Base-by-base conservation (phyloP, 2,797 vertebrate genomes). In the Artibeus lituratus region DNA sequence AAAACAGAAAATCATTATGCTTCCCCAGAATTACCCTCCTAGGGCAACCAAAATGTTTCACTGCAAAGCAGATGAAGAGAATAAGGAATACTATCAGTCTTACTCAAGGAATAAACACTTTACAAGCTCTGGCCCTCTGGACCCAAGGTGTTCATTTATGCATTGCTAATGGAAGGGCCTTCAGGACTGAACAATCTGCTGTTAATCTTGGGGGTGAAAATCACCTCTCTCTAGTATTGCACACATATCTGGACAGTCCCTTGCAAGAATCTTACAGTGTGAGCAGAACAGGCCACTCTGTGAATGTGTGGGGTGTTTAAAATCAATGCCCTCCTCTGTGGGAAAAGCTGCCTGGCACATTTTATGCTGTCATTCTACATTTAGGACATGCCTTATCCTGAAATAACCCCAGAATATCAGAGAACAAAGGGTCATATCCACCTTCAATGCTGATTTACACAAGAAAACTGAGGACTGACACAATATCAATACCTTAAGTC, bases 71-170 rank as follows among this genome's bases (percentile, higher is more conserved):
- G 65, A 96, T 51, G n/a, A 81, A 91, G 70, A 91, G 11, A 82
- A 90, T 24, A 93, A 90, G n/a, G 82, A 62, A 22, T 32, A 57
- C 73, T 57, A 92, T 90, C 32, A 49, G 83, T 94, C 81, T 19
- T 74, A 4, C 72, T 84, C 65, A 57, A 91, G 72, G 57, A 93
- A 87, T 85, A 35, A 96, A 93, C 47, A 94, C 70, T 91, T 94
- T 26, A 91, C 65, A 89, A 91, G 72, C 57, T 35, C 65, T 44
- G 53, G 84, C 47, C 65, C 90, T 67, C 29, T 47, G 80, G 88
- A 88, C 44, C 90, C 74, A 24, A 57, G 14, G 37, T 55, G 5
- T 39, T 37, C 39, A 37, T 65, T 78, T 55, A 73, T 10, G 8
- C 90, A 49, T 32, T 78, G 51, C 57, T 51, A 2, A 16, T 70